These are phyloP conservation scores for Lasioglossum figueresi DNA, from an alignment of 2,888 invertebrate species.

Conservation along the genomic window DNA sequence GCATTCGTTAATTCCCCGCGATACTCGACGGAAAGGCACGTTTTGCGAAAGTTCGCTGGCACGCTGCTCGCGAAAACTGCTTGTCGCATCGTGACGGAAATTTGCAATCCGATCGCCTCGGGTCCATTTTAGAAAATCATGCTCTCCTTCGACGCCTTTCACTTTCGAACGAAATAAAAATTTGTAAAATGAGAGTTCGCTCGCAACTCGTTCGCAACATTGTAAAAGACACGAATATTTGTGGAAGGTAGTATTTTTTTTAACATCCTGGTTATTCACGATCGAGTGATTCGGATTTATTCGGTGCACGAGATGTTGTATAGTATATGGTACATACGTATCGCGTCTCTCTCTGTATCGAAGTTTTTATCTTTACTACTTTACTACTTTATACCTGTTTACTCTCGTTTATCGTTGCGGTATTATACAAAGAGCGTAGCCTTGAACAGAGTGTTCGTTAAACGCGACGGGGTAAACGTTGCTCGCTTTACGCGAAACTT, in stretches of 20 bases:
- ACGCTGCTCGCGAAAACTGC: conserved; percentile 7
- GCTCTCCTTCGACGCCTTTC: background rate
- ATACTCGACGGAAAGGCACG: conserved; percentile 30
- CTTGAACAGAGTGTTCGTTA: conserved; percentile 3
- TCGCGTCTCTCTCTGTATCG: background rate
- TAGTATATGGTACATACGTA: too few species aligned
- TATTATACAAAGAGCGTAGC: conserved; percentile 10
- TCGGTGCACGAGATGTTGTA: background rate
- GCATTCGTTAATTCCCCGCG: conserved; percentile 51
- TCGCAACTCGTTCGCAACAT: background rate
- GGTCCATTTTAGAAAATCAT: background rate
- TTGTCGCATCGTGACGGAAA: conserved; percentile 24
- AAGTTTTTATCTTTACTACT: conserved; percentile 23
- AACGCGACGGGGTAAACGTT: background rate
- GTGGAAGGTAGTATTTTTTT: background rate
- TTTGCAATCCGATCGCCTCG: background rate
- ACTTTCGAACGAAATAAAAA: background rate
- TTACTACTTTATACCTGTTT: conserved; percentile 10
- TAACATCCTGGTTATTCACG: too few species aligned
- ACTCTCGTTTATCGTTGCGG: conserved; percentile 11
- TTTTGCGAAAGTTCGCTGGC: conserved; percentile 59
- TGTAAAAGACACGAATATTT: background rate
- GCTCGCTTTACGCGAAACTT: background rate
- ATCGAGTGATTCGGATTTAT: background rate
- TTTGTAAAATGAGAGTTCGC: too few species aligned